Evolutionary conservation across 2,888 invertebrate species (phyloP), one percentile per base, ranked within the genome.

Genomic region (Chrysina gloriosa): DNA sequence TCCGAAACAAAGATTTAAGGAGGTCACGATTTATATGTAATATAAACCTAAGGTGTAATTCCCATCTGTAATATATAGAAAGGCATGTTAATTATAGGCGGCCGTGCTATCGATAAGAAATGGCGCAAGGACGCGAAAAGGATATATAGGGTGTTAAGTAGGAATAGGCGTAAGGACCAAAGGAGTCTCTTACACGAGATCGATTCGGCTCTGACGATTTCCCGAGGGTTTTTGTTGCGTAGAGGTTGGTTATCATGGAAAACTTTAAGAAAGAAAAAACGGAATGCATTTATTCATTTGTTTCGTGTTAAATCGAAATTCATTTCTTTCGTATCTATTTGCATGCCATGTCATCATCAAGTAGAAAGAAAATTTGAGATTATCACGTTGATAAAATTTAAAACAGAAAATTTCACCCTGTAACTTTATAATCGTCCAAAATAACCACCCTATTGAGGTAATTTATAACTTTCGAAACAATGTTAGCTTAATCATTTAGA

Each of bases 151-250:
- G 80, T 74, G 50, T 77, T 83, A 52, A 79, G 78, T 69, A 81
- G 77, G 76, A 82, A 82, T 70, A 76, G 79, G 66, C 73, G 70
- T n/a, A 72, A 70, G 61, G 70, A 75, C 61, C 75, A 76, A 52
- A 48, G 56, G 5, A 82, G 81, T 72, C 84, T 90, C 72, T 86
- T 90, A 80, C 86, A 86, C 82, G 90, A 90, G 84, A 89, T 90
- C 80, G 89, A 89, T 84, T 85, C 84, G 72, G 85, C 86, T 73
- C 84, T 88, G 76, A 82, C 81, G 75, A 77, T 87, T 78, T 86
- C 88, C 76, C 87, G 85, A 80, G 89, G 89, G 78, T 90, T 90
- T 84, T 85, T 90, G 78, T 85, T 87, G 80, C 84, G 80, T 61
- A 80, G 81, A 86, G 82, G 82, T 82, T 77, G 73, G 77, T 77